Conservation (phyloP, 2,797 vertebrate genomes). For the Chelidonichthys spinosus region DNA sequence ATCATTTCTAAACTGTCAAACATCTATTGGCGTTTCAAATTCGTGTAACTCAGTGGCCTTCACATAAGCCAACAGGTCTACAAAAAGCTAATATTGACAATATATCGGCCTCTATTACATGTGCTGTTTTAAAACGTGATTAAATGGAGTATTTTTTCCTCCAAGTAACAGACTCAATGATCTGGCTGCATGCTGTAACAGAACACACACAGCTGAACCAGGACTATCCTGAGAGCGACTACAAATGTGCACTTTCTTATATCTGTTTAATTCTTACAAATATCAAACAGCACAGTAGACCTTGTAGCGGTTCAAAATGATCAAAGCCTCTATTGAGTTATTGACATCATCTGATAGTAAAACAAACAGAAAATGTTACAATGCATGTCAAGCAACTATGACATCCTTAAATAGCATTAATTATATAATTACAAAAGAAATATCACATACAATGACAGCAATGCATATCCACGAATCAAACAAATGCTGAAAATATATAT, state of each 20-base stretch:
- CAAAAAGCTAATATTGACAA: not conserved
- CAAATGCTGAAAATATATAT: constrained; percentile 86
- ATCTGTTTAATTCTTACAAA: constrained; percentile 81
- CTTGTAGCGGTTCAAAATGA: constrained; percentile 81
- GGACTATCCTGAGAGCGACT: constrained; percentile 23
- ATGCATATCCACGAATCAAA: constrained; percentile 84
- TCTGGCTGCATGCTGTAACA: not conserved
- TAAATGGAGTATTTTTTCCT: not conserved
- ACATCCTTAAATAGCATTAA: constrained; percentile 86
- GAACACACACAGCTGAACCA: constrained; percentile 4
- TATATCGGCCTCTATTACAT: not conserved
- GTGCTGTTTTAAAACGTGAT: not conserved
- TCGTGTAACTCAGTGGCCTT: not conserved
- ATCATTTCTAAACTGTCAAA: not conserved
- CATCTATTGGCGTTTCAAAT: not conserved
- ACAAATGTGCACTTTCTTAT: constrained; percentile 59
- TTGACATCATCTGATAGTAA: constrained; percentile 83
- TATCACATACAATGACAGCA: constrained; percentile 84
- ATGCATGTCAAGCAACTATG: constrained; percentile 84
- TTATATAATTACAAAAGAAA: constrained; percentile 86
- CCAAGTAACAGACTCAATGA: not conserved
- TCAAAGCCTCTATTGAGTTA: constrained; percentile 84
- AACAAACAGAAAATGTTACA: constrained; percentile 83
- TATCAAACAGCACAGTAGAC: constrained; percentile 83
- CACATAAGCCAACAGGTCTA: not conserved